Percentiles rank a stretch among this genome's conserved stretches.
These are phyloP conservation scores for Bergia sp. DNA, from an alignment of 92 coral and sea anemone genomes.

Conservation along the genomic window DNA sequence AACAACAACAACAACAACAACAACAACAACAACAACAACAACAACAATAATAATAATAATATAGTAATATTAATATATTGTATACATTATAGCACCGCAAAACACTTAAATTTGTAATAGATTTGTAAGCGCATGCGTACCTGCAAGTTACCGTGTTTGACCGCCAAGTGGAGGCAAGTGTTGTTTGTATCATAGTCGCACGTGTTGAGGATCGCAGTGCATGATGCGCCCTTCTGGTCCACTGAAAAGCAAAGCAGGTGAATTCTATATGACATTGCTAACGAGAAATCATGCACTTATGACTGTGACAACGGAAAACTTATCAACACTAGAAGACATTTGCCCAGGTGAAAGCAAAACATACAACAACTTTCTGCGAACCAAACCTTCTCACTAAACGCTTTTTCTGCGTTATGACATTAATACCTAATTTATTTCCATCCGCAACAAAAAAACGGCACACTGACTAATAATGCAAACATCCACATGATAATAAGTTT, in stretches of 20 bases:
- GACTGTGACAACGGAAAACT: too few relatives aligned
- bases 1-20: too few relatives aligned
- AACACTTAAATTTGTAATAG: not conserved
- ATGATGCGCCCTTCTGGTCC: conserved; percentile 60
- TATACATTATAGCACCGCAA: too few relatives aligned
- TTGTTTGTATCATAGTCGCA: conserved; percentile 65
- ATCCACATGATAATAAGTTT: too few relatives aligned
- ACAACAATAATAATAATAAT: too few relatives aligned
- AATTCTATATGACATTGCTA: not conserved
- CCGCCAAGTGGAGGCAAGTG: conserved; percentile 82
- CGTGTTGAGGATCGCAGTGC: conserved; percentile 65
- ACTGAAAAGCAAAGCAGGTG: conserved; percentile 43
- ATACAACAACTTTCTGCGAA: not conserved
- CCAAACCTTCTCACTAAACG: too few relatives aligned
- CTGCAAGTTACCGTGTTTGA: conserved; percentile 71
- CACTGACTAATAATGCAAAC: too few relatives aligned
- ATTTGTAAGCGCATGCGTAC: conserved; percentile 37
- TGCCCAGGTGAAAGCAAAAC: not conserved
- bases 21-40: too few relatives aligned
- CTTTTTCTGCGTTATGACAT: too few relatives aligned
- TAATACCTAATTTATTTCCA: too few relatives aligned
- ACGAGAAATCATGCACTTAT: not conserved
- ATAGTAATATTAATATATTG: too few relatives aligned
- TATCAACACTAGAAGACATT: not conserved
- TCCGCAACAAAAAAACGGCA: too few relatives aligned